Conservation (phyloP, 2,888 invertebrate species). For the Agrotis puta region DNA sequence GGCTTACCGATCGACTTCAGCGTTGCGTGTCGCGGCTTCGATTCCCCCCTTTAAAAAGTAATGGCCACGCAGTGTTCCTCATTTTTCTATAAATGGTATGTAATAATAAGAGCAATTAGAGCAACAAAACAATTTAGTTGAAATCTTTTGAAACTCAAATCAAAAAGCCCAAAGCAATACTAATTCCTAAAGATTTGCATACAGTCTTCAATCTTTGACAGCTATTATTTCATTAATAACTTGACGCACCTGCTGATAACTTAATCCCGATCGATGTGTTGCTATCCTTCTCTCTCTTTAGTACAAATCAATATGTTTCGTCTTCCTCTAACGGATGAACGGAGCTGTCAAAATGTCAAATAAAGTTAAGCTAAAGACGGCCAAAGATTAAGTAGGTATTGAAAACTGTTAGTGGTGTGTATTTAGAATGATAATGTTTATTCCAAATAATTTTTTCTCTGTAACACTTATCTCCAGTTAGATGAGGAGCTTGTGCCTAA, state of each 20-base stretch:
- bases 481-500: too few species aligned
- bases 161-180: neutral
- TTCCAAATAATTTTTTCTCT: too few species aligned
- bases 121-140: too few species aligned
- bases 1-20: too few species aligned
- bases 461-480: too few species aligned
- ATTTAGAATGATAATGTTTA: too few species aligned
- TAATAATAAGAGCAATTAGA: too few species aligned
- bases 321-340: slow-evolving; percentile 64
- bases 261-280: slow-evolving; percentile 67
- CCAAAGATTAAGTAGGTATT: slow-evolving; percentile 67
- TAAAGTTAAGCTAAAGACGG: slow-evolving; percentile 69
- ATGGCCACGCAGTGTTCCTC: too few species aligned
- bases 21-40: too few species aligned
- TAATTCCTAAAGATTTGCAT: slow-evolving; percentile 16
- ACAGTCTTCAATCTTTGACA: slow-evolving; percentile 44
- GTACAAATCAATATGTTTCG: slow-evolving; percentile 58
- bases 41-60: too few species aligned
- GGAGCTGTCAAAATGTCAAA: slow-evolving; percentile 79
- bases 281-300: slow-evolving; percentile 55
- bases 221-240: slow-evolving; percentile 58
- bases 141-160: neutral
- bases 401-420: neutral
- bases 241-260: slow-evolving; percentile 68
- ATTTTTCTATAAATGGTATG: too few species aligned